phyloP scores from a whole-genome alignment of 1,140 invertebrate genomes.

The Drosophila suzukii region DNA sequence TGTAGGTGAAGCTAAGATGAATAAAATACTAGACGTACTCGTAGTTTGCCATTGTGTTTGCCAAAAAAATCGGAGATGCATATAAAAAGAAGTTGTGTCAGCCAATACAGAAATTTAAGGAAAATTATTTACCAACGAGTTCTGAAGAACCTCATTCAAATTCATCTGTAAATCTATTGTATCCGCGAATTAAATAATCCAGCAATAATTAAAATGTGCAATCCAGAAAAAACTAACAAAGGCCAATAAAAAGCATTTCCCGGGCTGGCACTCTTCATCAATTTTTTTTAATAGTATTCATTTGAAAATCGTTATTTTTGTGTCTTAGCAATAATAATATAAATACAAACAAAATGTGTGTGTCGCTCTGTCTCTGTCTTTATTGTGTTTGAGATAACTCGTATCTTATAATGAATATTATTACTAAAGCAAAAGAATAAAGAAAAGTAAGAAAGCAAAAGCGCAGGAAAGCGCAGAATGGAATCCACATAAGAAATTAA shows the following conservation, averaged over 20 bases:
- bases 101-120: not conserved
- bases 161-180: constrained; percentile 12
- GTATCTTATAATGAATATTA: constrained; percentile 55
- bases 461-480: constrained; percentile 8
- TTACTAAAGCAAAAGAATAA: constrained; percentile 28
- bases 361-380: constrained; percentile 48
- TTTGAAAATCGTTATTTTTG: constrained; percentile 1
- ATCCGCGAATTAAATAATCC: not conserved
- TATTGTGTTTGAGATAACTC: constrained; percentile 62
- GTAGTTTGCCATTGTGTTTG: constrained; percentile 46
- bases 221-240: not conserved
- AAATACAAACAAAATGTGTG: constrained; percentile 27
- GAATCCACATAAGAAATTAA: constrained; percentile 49
- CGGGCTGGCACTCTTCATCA: constrained; percentile 13
- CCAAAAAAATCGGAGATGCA: constrained; percentile 11
- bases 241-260: too few relatives aligned
- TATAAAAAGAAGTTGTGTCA: constrained; percentile 15
- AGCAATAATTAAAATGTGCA: not conserved
- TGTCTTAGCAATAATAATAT: constrained; percentile 27
- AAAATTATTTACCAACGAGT: not conserved
- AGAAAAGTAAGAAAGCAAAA: constrained; percentile 10
- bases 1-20: constrained; percentile 33
- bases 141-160: not conserved
- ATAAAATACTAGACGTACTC: constrained; percentile 52
- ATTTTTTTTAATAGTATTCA: not conserved